phyloP scores from a whole-genome alignment of 1,140 invertebrate genomes.

The Lamellibrachia luymesi region DNA sequence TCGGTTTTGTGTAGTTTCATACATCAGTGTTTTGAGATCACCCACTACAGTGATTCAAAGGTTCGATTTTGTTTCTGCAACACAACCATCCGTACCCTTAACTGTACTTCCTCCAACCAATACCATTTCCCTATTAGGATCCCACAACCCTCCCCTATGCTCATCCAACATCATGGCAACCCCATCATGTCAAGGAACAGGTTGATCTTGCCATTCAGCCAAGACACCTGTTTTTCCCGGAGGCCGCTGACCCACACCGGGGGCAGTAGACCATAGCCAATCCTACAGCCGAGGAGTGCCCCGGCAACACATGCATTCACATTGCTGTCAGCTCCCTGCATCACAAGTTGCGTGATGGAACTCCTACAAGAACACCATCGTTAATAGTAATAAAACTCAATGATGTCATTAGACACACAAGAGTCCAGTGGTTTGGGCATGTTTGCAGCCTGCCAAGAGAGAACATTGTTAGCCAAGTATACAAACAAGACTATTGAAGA shows the following conservation, averaged over 20 bases:
- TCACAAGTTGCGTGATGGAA: slow-evolving; percentile 44
- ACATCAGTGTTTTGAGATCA: no score
- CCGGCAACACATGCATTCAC: slow-evolving; percentile 53
- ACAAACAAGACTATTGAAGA: no score
- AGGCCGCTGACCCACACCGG: slow-evolving; percentile 45
- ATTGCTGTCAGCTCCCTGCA: slow-evolving; percentile 50
- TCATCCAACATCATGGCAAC: slow-evolving; percentile 38
- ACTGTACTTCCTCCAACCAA: background rate
- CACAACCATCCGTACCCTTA: background rate
- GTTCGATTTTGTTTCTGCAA: background rate
- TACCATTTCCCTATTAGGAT: background rate
- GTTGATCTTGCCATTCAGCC: slow-evolving; percentile 53
- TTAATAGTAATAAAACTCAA: background rate
- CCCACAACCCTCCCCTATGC: background rate
- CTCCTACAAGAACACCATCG: slow-evolving; percentile 32
- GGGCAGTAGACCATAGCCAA: slow-evolving; percentile 49
- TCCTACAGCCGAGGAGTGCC: slow-evolving; percentile 48
- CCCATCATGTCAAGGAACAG: slow-evolving; percentile 55
- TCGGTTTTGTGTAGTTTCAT: no score
- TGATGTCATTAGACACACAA: no score
- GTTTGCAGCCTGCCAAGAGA: no score
- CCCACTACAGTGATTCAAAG: no score
- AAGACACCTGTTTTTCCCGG: slow-evolving; percentile 42
- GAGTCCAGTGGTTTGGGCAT: no score
- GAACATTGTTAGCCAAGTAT: no score